Conservation (phyloP, 2,113 vertebrate genomes). For the Polypterus bichir region DNA sequence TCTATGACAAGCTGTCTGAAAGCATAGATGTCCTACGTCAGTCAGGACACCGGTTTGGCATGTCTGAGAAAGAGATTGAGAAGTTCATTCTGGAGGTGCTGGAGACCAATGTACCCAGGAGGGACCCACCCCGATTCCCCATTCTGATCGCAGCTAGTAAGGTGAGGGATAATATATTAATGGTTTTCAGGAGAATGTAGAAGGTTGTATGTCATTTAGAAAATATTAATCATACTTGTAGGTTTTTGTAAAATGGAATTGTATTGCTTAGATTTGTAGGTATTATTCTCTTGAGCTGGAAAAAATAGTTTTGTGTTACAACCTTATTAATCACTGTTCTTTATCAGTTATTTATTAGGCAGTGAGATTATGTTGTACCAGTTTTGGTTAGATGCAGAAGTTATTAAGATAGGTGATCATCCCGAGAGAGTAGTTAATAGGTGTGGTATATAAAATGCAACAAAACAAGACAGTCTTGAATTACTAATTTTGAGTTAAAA, state of each 20-base stretch:
- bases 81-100: constrained; percentile 85
- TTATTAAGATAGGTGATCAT: too few species aligned
- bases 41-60: constrained; percentile 85
- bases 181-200: not conserved
- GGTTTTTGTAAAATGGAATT: constrained; percentile 25
- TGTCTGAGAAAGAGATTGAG: constrained; percentile 88
- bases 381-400: too few species aligned
- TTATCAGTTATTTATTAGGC: too few species aligned
- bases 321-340: too few species aligned
- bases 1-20: constrained; percentile 89
- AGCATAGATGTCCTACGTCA: constrained; percentile 84
- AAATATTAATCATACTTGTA: constrained; percentile 17
- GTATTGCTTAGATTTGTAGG: constrained; percentile 15
- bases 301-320: constrained; percentile 13
- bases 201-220: not conserved
- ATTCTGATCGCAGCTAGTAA: constrained; percentile 60
- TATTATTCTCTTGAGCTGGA: constrained; percentile 22
- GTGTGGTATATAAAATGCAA: too few species aligned
- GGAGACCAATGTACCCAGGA: constrained; percentile 80
- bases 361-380: too few species aligned
- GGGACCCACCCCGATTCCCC: constrained; percentile 68
- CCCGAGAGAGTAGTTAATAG: too few species aligned
- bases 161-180: constrained; percentile 39
- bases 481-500: too few species aligned
- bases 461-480: too few species aligned